These are phyloP conservation scores for Pomacea maculata DNA, from an alignment of 1,140 invertebrate species.

Conservation along the genomic window DNA sequence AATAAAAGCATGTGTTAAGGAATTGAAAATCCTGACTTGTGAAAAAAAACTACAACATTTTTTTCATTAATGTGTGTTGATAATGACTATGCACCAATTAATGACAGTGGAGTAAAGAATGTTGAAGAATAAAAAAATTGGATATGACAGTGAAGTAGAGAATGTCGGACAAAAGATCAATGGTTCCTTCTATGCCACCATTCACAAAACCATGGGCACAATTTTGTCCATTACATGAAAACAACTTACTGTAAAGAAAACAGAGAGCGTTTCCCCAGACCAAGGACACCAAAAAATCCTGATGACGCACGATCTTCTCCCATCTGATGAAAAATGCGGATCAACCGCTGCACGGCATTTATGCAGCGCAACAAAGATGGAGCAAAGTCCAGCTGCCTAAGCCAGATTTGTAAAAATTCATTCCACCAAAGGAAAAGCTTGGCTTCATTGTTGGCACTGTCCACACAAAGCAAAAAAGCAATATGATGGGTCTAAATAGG, in stretches of 20 bases:
- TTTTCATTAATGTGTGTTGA: too few relatives aligned
- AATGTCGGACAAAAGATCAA: too few relatives aligned
- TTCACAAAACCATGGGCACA: not conserved
- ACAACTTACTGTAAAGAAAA: constrained; percentile 13
- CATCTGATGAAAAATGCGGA: constrained; percentile 65
- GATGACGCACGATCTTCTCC: constrained; percentile 72
- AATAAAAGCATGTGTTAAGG: too few relatives aligned
- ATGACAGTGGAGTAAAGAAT: too few relatives aligned
- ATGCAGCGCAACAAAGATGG: constrained; percentile 64
- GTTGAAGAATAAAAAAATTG: too few relatives aligned
- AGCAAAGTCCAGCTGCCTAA: constrained; percentile 65
- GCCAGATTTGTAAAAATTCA: constrained; percentile 69
- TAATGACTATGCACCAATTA: too few relatives aligned
- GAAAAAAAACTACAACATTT: too few relatives aligned
- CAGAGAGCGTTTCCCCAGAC: constrained; percentile 67
- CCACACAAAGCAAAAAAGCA: constrained; percentile 30
- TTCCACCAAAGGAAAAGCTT: constrained; percentile 73
- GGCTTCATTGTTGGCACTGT: constrained; percentile 70
- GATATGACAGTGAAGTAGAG: too few relatives aligned
- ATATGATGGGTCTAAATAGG: too few relatives aligned
- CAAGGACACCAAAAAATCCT: constrained; percentile 74
- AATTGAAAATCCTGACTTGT: too few relatives aligned
- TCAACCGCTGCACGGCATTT: constrained; percentile 68
- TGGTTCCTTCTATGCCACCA: too few relatives aligned
- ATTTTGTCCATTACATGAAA: not conserved